phyloP scores from a whole-genome alignment of 2,797 vertebrate genomes.

The Poeciliopsis turneri region DNA sequence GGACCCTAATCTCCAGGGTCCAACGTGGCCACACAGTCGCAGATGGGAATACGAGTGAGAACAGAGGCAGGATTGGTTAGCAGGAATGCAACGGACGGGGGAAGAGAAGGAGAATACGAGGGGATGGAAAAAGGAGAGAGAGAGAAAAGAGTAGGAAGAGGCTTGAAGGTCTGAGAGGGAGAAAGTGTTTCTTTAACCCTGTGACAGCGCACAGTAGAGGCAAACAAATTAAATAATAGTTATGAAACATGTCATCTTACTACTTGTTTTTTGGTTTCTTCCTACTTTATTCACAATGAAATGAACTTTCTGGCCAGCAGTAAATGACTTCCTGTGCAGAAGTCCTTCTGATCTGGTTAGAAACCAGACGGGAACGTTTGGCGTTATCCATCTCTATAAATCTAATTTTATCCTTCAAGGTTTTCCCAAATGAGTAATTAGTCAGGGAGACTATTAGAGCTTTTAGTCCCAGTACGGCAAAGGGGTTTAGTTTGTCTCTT shows the following conservation, averaged over 20 bases:
- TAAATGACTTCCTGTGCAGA: neutral
- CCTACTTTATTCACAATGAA: neutral
- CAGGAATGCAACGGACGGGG: conserved; percentile 65
- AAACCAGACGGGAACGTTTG: conserved; percentile 5
- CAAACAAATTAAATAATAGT: neutral
- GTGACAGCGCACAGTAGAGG: conserved; percentile 5
- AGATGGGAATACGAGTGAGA: conserved; percentile 50
- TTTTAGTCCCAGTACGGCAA: neutral
- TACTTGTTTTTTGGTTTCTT: conserved; percentile 1
- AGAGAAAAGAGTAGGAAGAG: conserved; percentile 51
- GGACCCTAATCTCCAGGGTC: conserved; percentile 57
- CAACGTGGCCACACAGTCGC: conserved; percentile 63
- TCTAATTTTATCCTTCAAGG: conserved; percentile 3
- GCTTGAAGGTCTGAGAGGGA: conserved; percentile 40
- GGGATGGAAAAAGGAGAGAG: conserved; percentile 45
- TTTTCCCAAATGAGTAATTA: conserved; percentile 11
- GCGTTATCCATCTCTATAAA: conserved; percentile 7
- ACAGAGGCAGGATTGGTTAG: conserved; percentile 63
- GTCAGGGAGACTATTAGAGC: neutral
- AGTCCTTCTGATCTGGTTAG: conserved; percentile 1
- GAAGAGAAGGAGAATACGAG: conserved; percentile 29
- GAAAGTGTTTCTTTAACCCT: conserved; percentile 42
- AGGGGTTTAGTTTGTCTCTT: conserved; percentile 1
- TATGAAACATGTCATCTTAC: neutral
- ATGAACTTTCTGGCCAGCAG: neutral